Evolutionary conservation across 2,797 vertebrate genomes (phyloP).

Genomic region (Eulemur rubriventer): DNA sequence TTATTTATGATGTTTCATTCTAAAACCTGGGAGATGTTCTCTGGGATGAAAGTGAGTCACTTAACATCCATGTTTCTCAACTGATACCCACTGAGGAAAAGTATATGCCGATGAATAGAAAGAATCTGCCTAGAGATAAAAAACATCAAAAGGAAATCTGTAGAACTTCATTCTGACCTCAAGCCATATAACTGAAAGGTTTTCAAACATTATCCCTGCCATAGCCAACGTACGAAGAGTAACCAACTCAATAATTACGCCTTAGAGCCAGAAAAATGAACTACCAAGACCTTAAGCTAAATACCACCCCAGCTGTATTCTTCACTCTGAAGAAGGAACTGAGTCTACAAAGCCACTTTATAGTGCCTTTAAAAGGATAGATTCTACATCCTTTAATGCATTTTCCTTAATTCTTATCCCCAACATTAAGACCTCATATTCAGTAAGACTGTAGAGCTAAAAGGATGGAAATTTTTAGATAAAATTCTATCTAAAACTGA

Average conservation of each 20-base stretch:
- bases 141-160: not conserved
- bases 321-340: not conserved
- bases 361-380: not conserved
- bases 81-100: not conserved
- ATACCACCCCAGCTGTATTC: not conserved
- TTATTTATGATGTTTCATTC: not conserved
- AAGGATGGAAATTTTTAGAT: not conserved
- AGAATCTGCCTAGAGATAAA: constrained; percentile 17
- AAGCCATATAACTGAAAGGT: not conserved
- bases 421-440: not conserved
- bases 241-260: not conserved
- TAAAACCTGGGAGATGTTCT: not conserved
- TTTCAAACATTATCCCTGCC: not conserved
- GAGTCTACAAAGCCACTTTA: not conserved
- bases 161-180: constrained; percentile 4
- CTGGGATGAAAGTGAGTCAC: not conserved
- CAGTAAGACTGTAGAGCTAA: not conserved
- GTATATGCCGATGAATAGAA: not conserved
- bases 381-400: not conserved
- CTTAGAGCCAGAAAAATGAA: not conserved
- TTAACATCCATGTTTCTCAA: not conserved
- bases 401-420: not conserved
- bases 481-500: not conserved
- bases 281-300: not conserved
- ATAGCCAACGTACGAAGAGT: not conserved